Evolutionary conservation across 2,113 vertebrate species (phyloP).

Genomic region (Archocentrus centrarchus): DNA sequence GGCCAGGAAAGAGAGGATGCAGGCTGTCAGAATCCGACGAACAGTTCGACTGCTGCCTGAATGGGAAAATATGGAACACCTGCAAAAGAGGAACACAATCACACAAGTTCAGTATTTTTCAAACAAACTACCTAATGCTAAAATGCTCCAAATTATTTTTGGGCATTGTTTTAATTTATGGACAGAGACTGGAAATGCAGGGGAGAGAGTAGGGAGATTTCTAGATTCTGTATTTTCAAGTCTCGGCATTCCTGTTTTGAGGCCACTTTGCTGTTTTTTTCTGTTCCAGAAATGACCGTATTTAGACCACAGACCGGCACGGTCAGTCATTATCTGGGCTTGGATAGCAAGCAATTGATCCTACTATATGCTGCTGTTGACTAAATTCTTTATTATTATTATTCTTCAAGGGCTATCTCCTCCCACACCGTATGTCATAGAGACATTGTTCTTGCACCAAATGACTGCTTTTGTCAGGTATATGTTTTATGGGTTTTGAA

Average conservation of each 20-base stretch:
- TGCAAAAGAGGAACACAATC: constrained; percentile 42
- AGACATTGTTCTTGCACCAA: not conserved
- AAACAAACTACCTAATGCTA: not conserved
- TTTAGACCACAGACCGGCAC: too few relatives aligned
- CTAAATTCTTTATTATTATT: not conserved
- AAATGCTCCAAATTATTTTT: not conserved
- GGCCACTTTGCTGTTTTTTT: not conserved
- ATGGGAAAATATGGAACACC: constrained; percentile 60
- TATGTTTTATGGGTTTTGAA: not conserved
- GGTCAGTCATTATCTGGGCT: too few relatives aligned
- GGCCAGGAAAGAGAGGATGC: constrained; percentile 82
- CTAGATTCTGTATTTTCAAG: not conserved
- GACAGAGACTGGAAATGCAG: not conserved
- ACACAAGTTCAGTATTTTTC: not conserved
- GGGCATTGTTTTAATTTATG: not conserved
- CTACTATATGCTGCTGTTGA: not conserved
- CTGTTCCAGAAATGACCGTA: too few relatives aligned
- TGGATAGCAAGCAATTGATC: too few relatives aligned
- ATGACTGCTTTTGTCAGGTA: not conserved
- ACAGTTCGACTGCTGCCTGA: constrained; percentile 75
- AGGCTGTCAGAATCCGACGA: constrained; percentile 80
- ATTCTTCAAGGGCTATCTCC: not conserved
- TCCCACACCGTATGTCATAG: not conserved
- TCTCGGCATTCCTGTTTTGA: not conserved
- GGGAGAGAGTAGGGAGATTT: not conserved